phyloP scores from a whole-genome alignment of 2,797 vertebrate genomes.

The Hoplostethus atlanticus region DNA sequence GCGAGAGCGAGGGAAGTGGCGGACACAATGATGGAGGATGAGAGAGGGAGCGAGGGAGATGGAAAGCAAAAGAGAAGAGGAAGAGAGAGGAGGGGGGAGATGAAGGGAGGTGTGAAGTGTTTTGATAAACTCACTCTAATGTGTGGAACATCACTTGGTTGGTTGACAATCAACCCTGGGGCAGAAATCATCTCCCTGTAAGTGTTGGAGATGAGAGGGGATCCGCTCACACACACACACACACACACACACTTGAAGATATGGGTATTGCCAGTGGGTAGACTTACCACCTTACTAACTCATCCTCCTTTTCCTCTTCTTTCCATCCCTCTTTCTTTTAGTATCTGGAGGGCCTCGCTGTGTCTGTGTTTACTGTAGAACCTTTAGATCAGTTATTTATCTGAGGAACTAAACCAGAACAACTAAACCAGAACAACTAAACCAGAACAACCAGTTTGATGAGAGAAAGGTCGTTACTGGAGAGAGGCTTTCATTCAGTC shows the following conservation, averaged over 20 bases:
- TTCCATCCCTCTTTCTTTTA: slow-evolving; percentile 4
- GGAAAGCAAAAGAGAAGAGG: slow-evolving; percentile 17
- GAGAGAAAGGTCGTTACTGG: too few relatives aligned
- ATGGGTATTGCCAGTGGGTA: slow-evolving; percentile 25
- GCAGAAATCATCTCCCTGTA: slow-evolving; percentile 49
- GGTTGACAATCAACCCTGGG: slow-evolving; percentile 53
- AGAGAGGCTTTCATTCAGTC: too few relatives aligned
- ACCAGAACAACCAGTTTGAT: too few relatives aligned
- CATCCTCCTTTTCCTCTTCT: not conserved
- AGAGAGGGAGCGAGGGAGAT: slow-evolving; percentile 22
- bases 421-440: too few relatives aligned
- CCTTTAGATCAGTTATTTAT: too few relatives aligned
- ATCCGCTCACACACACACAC: not conserved
- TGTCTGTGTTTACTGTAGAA: too few relatives aligned
- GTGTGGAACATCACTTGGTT: slow-evolving; percentile 55
- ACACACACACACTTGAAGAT: slow-evolving; percentile 9
- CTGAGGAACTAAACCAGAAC: too few relatives aligned
- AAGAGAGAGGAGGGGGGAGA: not conserved
- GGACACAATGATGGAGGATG: not conserved
- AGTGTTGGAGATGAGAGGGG: slow-evolving; percentile 23
- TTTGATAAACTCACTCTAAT: slow-evolving; percentile 67
- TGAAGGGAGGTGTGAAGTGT: slow-evolving; percentile 42
- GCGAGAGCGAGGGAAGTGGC: slow-evolving; percentile 39
- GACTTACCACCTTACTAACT: slow-evolving; percentile 32
- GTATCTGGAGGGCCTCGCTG: too few relatives aligned